Percentiles rank a stretch among this genome's conserved stretches.
Conservation (phyloP, 2,888 invertebrate species). For the Parascotia fuliginaria region DNA sequence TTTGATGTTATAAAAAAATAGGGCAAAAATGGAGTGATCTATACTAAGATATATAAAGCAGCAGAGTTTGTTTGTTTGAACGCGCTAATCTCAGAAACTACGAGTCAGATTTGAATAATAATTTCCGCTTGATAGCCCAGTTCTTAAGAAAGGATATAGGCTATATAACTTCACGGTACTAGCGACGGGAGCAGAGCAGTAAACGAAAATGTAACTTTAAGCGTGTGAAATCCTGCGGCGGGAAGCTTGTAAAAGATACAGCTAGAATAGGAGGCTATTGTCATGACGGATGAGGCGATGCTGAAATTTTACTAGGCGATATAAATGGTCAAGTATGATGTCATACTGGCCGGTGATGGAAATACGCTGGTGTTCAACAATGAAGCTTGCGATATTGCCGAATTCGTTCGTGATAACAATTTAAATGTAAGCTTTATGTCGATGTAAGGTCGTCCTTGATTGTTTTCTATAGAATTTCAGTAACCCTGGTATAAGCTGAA, state of each 20-base stretch:
- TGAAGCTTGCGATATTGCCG: neutral
- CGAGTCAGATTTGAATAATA: too few relatives aligned
- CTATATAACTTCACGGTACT: too few relatives aligned
- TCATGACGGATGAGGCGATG: constrained; percentile 8
- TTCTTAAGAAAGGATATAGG: too few relatives aligned
- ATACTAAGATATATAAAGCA: too few relatives aligned
- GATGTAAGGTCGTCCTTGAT: neutral
- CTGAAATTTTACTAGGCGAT: constrained; percentile 10
- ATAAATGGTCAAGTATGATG: constrained; percentile 8
- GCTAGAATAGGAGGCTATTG: constrained; percentile 10
- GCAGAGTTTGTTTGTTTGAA: too few relatives aligned
- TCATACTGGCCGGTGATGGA: constrained; percentile 7
- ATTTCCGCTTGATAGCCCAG: too few relatives aligned
- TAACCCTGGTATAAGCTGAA: too few relatives aligned
- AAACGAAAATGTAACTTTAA: too few relatives aligned
- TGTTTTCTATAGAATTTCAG: too few relatives aligned
- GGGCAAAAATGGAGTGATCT: constrained; percentile 5
- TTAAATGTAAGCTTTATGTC: neutral
- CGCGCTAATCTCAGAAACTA: too few relatives aligned
- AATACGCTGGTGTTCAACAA: constrained; percentile 11
- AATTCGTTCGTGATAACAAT: neutral
- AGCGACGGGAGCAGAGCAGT: too few relatives aligned
- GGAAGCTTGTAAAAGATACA: constrained; percentile 10
- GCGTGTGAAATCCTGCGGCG: too few relatives aligned
- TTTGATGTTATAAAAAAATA: neutral